Base-by-base conservation (phyloP, 2,113 vertebrate species). In the Nasalis larvatus region DNA sequence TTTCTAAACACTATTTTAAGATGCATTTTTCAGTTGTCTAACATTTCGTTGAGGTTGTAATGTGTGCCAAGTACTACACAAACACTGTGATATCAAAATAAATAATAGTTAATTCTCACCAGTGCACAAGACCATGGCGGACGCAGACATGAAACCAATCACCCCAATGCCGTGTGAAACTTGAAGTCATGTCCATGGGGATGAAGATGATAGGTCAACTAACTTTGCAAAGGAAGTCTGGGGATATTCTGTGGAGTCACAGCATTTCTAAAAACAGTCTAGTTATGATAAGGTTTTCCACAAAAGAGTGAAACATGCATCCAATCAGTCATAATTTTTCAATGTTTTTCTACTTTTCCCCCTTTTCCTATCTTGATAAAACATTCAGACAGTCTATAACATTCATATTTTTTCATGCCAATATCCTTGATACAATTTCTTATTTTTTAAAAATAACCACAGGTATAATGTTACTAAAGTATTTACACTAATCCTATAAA, bases 401-500 rank as follows among this genome's bases (percentile, higher is more conserved):
- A 2, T 71, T 80, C 42, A 92, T 32, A 74, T 63, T 66, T 85
- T 58, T 58, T n/a, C 45, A 89, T 42, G 16, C 25, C 32, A 58
- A 14, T 91, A 87, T 77, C 32, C 12, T 56, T 94, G 82, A 94
- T 40, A 71, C 3, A 94, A 40, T 89, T 58, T 69, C 8, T 66
- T 63, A 85, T 16, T 76, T 66, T 78, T 84, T 73, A 35, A 18
- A 56, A 95, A 85, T 7, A 27, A 21, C 25, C 23, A 52, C 40
- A 81, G 9, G 23, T 40, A 12, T 74, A 76, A 82, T n/a, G 12
- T 92, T 32, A 56, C 42, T 89, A 4, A 87, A 16, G 5, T 54
- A 60, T 97, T 94, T 87, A 56, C 60, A 92, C 45, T 47, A 91
- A 81, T 85, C 25, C 14, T 81, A 71, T 69, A 88, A 80, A 82